Evolutionary conservation across 2,888 invertebrate genomes (phyloP).

Genomic region (Synergus itoensis): DNA sequence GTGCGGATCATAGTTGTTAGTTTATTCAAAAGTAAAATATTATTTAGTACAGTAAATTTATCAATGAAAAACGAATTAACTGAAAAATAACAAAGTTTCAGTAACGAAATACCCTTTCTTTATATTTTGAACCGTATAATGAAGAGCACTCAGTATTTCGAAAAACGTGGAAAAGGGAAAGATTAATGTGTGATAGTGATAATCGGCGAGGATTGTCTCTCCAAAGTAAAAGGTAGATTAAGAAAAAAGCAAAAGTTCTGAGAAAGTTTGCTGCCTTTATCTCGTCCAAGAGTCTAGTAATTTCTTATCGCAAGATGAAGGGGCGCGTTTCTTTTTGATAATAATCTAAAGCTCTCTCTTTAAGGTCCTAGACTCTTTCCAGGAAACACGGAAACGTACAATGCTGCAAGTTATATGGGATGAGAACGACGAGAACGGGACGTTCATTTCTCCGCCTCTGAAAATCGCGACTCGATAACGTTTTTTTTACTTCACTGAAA

Average conservation of each 20-base stretch:
- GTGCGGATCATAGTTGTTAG: no score
- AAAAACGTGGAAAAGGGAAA: background rate
- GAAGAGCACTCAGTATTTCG: background rate
- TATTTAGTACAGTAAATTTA: no score
- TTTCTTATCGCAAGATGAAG: conserved; percentile 51
- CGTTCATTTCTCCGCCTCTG: conserved; percentile 28
- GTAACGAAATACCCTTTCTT: background rate
- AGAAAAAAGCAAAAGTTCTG: conserved; percentile 3
- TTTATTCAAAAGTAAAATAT: background rate
- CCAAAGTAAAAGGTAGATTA: conserved; percentile 26
- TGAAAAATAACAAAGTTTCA: background rate
- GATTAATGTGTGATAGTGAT: conserved; percentile 1
- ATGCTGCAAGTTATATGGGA: conserved; percentile 34
- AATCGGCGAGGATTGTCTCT: conserved; percentile 30
- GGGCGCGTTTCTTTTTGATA: conserved; percentile 47
- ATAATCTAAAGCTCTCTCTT: conserved; percentile 49
- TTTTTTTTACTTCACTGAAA: conserved; percentile 42
- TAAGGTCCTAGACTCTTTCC: conserved; percentile 32
- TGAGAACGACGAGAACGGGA: background rate
- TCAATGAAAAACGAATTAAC: background rate
- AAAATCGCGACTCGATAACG: conserved; percentile 30
- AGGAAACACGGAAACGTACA: conserved; percentile 31
- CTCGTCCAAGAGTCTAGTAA: conserved; percentile 42
- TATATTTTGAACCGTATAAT: background rate
- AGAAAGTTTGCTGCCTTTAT: conserved; percentile 35